A percentile compares a stretch with the other conserved stretches of the same genome.
These are phyloP conservation scores for Drosophila nigrodunni DNA, from an alignment of 1,140 invertebrate genomes.

Conservation along the genomic window DNA sequence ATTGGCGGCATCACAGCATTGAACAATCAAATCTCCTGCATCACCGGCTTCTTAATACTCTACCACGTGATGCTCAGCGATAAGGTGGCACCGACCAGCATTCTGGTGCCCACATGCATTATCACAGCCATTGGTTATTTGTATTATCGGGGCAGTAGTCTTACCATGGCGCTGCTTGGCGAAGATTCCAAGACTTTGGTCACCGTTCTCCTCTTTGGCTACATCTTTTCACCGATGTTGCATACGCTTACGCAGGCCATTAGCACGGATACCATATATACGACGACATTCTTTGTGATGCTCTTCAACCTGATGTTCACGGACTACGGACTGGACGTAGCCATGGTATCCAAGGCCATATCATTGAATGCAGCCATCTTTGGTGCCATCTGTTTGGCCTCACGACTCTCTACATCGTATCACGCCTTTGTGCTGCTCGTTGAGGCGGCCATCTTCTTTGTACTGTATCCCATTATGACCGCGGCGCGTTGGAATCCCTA, in stretches of 20 bases:
- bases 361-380: constrained; percentile 96
- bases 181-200: constrained; percentile 89
- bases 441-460: constrained; percentile 94
- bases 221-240: constrained; percentile 94
- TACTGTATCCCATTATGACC: constrained; percentile 93
- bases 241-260: constrained; percentile 97
- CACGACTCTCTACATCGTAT: constrained; percentile 92
- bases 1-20: constrained; percentile 90
- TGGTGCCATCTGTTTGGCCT: constrained; percentile 96
- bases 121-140: constrained; percentile 86
- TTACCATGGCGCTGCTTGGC: constrained; percentile 72
- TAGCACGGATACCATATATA: constrained; percentile 98
- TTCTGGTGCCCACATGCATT: constrained; percentile 86
- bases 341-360: constrained; percentile 92
- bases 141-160: constrained; percentile 67
- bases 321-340: constrained; percentile 94
- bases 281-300: constrained; percentile 94
- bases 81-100: constrained; percentile 87
- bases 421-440: constrained; percentile 95
- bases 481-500: constrained; percentile 85
- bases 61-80: constrained; percentile 91
- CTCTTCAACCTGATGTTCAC: constrained; percentile 95
- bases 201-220: constrained; percentile 93
- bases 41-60: constrained; percentile 90
- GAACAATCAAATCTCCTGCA: constrained; percentile 90